phyloP scores from a whole-genome alignment of 2,113 vertebrate species.

The Hydropotes inermis region DNA sequence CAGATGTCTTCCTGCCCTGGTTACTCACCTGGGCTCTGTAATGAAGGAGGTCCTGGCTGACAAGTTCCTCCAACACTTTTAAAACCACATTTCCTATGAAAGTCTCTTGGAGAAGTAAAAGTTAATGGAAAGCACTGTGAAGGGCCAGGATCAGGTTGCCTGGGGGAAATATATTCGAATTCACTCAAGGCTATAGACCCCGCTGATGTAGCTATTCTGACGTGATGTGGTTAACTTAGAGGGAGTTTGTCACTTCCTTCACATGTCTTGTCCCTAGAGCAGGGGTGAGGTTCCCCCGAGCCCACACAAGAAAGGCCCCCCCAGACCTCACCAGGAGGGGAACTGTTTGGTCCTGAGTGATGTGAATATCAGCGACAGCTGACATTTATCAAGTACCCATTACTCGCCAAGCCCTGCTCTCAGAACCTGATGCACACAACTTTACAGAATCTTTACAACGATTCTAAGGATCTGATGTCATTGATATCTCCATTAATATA shows the following conservation, averaged over 20 bases:
- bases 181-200: background rate
- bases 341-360: background rate
- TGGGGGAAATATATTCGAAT: background rate
- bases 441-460: background rate
- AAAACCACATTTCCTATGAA: conserved; percentile 70
- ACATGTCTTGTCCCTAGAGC: background rate
- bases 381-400: background rate
- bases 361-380: background rate
- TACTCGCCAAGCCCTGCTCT: background rate
- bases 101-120: conserved; percentile 57
- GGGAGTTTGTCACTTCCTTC: background rate
- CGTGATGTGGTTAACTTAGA: background rate
- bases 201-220: background rate
- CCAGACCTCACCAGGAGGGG: background rate
- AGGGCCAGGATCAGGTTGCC: conserved; percentile 32
- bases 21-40: conserved; percentile 51
- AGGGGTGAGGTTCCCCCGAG: background rate
- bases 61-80: conserved; percentile 63
- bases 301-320: background rate
- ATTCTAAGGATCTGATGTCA: background rate
- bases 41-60: conserved; percentile 61
- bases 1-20: conserved; percentile 62
- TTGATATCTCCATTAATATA: background rate
- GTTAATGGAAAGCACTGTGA: conserved; percentile 38
- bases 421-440: background rate